These are phyloP conservation scores for Agrypnia vestita DNA, from an alignment of 1,140 invertebrate genomes.

Conservation along the genomic window DNA sequence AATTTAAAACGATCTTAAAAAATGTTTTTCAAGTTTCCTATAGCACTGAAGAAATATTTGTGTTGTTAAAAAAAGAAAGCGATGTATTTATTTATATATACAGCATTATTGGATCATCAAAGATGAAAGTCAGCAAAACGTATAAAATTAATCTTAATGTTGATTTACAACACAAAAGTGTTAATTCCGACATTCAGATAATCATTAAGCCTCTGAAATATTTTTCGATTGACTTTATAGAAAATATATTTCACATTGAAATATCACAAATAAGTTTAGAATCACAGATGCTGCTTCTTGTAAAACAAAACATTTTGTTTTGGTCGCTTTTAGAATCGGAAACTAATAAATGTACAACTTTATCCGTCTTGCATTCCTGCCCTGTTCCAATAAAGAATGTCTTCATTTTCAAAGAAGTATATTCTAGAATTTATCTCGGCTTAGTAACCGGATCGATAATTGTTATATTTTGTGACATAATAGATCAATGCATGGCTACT, in stretches of 20 bases:
- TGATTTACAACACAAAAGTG: not conserved
- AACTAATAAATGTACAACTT: not conserved
- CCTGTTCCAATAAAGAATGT: slow-evolving; percentile 18
- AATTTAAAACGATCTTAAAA: slow-evolving; percentile 43
- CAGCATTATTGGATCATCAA: slow-evolving; percentile 28
- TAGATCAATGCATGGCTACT: slow-evolving; percentile 15
- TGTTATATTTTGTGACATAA: slow-evolving; percentile 29
- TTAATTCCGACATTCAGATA: slow-evolving; percentile 1
- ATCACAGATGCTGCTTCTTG: slow-evolving; percentile 14
- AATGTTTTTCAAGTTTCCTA: slow-evolving; percentile 1
- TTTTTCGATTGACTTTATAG: slow-evolving; percentile 42
- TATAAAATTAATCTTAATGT: slow-evolving; percentile 9
- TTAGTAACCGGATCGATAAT: slow-evolving; percentile 39
- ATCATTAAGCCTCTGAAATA: slow-evolving; percentile 21
- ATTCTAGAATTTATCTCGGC: slow-evolving; percentile 34
- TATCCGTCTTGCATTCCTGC: not conserved
- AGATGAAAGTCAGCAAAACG: slow-evolving; percentile 38
- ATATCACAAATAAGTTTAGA: slow-evolving; percentile 30
- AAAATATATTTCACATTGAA: slow-evolving; percentile 39
- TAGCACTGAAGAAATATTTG: slow-evolving; percentile 31
- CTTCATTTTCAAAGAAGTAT: slow-evolving; percentile 10
- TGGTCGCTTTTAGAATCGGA: slow-evolving; percentile 17
- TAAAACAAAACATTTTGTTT: slow-evolving; percentile 17
- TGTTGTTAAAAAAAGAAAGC: slow-evolving; percentile 26
- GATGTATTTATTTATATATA: slow-evolving; percentile 6